Conservation (phyloP, 2,113 vertebrate species). For the Gracilinanus agilis region DNA sequence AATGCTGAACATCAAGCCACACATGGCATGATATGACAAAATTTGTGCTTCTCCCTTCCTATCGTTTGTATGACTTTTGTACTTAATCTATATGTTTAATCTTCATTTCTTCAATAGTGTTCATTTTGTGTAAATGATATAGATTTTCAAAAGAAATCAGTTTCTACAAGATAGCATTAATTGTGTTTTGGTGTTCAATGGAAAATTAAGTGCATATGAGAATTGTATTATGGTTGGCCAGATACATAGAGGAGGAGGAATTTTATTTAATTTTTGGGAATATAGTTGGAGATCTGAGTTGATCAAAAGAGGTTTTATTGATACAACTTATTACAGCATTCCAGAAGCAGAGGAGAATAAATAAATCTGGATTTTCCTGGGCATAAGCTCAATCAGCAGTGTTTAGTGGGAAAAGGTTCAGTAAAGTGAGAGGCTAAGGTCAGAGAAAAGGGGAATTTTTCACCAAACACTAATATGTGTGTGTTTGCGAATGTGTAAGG, state of each 20-base stretch:
- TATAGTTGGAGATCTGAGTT: background rate
- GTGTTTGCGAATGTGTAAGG: background rate
- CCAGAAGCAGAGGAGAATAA: background rate
- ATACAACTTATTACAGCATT: background rate
- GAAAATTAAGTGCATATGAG: background rate
- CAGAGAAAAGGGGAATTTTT: background rate
- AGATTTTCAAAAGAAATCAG: background rate
- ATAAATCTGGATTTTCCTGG: background rate
- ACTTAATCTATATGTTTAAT: background rate
- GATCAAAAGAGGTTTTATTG: background rate
- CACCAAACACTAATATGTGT: background rate
- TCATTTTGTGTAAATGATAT: background rate
- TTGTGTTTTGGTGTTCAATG: background rate
- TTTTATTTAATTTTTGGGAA: background rate
- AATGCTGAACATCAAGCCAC: too few species aligned
- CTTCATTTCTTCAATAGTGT: background rate
- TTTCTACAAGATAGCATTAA: background rate
- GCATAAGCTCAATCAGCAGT: background rate
- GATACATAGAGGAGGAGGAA: background rate
- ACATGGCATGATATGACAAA: background rate
- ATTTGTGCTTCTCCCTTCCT: background rate
- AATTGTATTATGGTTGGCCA: background rate
- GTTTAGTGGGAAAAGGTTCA: background rate
- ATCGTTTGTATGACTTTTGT: background rate
- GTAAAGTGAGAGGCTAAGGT: background rate